phyloP scores from a whole-genome alignment of 37 sponge, comb jelly and placozoan genomes.

The Amphimedon queenslandica region DNA sequence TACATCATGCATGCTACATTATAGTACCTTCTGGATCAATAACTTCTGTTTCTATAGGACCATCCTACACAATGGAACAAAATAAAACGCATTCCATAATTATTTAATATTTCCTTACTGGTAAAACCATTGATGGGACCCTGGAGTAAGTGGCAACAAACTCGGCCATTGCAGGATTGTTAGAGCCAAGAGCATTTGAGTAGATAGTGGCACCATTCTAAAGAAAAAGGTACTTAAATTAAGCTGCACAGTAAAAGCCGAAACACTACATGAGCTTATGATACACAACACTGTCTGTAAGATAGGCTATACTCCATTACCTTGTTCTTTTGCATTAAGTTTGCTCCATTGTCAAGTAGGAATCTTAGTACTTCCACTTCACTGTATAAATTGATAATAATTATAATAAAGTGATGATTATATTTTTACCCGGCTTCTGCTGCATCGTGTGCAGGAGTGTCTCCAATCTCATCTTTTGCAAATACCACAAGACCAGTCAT shows the following conservation, averaged over 20 bases:
- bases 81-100: too few species aligned
- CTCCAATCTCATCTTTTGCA: constrained; percentile 61
- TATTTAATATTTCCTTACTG: too few species aligned
- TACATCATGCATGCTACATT: too few species aligned
- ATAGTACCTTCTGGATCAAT: not conserved
- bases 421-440: constrained; percentile 67
- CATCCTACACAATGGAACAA: not conserved
- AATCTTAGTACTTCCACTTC: constrained; percentile 48
- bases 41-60: not conserved
- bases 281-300: not conserved
- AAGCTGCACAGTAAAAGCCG: not conserved
- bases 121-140: too few species aligned
- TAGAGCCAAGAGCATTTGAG: constrained; percentile 48
- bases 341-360: constrained; percentile 62
- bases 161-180: constrained; percentile 35
- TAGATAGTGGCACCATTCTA: constrained; percentile 77
- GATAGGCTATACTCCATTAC: constrained; percentile 21
- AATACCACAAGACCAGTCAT: constrained; percentile 38
- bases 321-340: constrained; percentile 56
- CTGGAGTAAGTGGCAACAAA: constrained; percentile 59
- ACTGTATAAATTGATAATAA: constrained; percentile 8
- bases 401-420: not conserved
- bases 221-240: not conserved
- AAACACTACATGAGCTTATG: not conserved
- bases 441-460: constrained; percentile 85